Base-by-base conservation (phyloP, 35 echinoderm and acorn worm species). In the Diadema setosum region DNA sequence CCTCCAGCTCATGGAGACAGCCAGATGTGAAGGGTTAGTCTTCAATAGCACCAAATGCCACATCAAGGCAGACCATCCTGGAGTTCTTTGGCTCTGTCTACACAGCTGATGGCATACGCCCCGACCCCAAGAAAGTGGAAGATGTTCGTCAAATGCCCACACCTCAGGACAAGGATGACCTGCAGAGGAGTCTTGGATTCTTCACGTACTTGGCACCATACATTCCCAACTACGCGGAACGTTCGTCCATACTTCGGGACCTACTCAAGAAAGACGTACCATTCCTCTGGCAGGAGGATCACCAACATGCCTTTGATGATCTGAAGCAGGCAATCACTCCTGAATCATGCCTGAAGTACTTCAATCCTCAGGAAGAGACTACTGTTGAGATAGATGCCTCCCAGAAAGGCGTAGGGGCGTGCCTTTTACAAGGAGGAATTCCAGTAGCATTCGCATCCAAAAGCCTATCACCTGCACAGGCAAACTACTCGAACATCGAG, bases 401-500 rank as follows among this genome's bases (percentile, higher is more conserved):
- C 5, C 52, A 60, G 80, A 63, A 90, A n/a, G n/a, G n/a, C n/a
- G n/a, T n/a, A n/a, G n/a, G n/a, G n/a, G 87, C 87, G 21, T 90
- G 86, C 39, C 35, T 94, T 12, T 64, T 85, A 8, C 80, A 94
- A 39, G 48, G 75, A 21, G 83, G 59, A 65, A 90, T 65, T 63
- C 87, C 93, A 26, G 88, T 94, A 1, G 87, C 88, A 0, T 94
- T 91, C 39, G 84, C 85, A 8, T 93, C 91, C 3, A 93, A 93
- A 34, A 82, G 46, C n/a, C n/a, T n/a, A n/a, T n/a, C n/a, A n/a
- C n/a, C n/a, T n/a, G n/a, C n/a, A n/a, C n/a, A n/a, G n/a, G n/a
- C n/a, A n/a, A n/a, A 1, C 60, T 87, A 91, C 64, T n/a, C n/a
- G n/a, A n/a, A n/a, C n/a, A n/a, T n/a, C n/a, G n/a, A n/a, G n/a